A percentile compares a stretch with the other conserved stretches of the same genome.
Conservation (phyloP, 2,113 vertebrate species). For the Nyctibius bracteatus region DNA sequence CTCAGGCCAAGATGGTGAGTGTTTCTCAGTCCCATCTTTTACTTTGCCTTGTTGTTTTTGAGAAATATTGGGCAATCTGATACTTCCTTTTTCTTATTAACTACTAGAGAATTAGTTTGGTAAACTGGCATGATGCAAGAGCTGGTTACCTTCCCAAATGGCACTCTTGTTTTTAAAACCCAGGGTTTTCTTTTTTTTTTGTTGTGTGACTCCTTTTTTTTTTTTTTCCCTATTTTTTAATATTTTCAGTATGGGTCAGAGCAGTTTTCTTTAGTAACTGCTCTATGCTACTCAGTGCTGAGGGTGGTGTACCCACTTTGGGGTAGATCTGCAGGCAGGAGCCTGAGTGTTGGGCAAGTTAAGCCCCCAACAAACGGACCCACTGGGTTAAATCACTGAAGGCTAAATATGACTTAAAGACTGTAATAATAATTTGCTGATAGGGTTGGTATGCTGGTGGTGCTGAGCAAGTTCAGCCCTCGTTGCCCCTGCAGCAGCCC, state of each 20-base stretch:
- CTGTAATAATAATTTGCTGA: neutral
- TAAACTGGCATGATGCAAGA: neutral
- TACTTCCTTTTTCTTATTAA: neutral
- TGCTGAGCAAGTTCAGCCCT: neutral
- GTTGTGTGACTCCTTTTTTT: neutral
- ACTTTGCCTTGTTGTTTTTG: neutral
- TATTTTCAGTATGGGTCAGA: neutral
- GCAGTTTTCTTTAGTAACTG: neutral
- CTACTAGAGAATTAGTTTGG: neutral
- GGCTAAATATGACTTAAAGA: neutral
- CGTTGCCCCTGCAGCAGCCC: neutral
- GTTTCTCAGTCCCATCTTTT: neutral
- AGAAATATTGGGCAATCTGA: neutral
- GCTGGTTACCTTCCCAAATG: neutral
- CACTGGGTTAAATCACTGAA: neutral
- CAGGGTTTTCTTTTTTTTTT: neutral
- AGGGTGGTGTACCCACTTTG: neutral
- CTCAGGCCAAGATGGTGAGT: neutral
- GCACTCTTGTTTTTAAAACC: neutral
- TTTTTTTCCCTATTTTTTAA: fast-evolving
- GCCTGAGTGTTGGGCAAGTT: too few species aligned
- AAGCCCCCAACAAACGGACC: too few species aligned
- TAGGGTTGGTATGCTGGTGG: neutral
- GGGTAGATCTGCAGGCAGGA: neutral
- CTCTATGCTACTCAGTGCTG: neutral